Evolutionary conservation across 2,888 invertebrate genomes (phyloP).

Genomic region (Lasiommata megera): DNA sequence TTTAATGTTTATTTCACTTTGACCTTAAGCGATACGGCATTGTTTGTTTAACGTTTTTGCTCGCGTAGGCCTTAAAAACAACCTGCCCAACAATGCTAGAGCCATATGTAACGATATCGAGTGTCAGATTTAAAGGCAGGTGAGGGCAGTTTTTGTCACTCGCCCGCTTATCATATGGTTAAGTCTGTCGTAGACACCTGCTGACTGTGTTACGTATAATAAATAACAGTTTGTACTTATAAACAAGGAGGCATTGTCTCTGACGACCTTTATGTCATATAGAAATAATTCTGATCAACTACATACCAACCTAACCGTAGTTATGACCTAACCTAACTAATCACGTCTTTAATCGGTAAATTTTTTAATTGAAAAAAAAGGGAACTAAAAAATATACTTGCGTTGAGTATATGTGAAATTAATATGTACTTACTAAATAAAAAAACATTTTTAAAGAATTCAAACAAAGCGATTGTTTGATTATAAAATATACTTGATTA

Average conservation of each 20-base stretch:
- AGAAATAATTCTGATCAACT: too few species aligned
- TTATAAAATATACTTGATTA: too few species aligned
- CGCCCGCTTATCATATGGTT: constrained; percentile 60
- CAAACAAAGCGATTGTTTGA: too few species aligned
- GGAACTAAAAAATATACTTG: too few species aligned
- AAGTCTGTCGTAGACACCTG: constrained; percentile 36
- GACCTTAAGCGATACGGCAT: background rate
- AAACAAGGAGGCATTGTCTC: background rate
- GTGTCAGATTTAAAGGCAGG: constrained; percentile 59
- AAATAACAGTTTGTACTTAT: background rate
- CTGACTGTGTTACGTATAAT: constrained; percentile 11
- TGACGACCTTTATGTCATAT: too few species aligned
- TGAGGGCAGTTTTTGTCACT: constrained; percentile 50
- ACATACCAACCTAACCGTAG: too few species aligned
- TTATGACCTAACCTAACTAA: too few species aligned
- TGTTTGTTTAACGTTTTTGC: constrained; percentile 7
- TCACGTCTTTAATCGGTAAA: too few species aligned
- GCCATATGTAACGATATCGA: constrained; percentile 33
- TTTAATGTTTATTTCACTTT: background rate
- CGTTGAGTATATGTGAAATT: too few species aligned
- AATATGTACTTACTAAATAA: too few species aligned
- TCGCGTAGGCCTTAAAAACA: constrained; percentile 14
- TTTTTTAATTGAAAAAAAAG: too few species aligned
- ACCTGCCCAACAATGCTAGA: constrained; percentile 36
- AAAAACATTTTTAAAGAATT: too few species aligned